A percentile compares a stretch with the other conserved stretches of the same genome.
These are phyloP conservation scores for Petaurus breviceps DNA, from an alignment of 2,113 vertebrate genomes.

Conservation along the genomic window DNA sequence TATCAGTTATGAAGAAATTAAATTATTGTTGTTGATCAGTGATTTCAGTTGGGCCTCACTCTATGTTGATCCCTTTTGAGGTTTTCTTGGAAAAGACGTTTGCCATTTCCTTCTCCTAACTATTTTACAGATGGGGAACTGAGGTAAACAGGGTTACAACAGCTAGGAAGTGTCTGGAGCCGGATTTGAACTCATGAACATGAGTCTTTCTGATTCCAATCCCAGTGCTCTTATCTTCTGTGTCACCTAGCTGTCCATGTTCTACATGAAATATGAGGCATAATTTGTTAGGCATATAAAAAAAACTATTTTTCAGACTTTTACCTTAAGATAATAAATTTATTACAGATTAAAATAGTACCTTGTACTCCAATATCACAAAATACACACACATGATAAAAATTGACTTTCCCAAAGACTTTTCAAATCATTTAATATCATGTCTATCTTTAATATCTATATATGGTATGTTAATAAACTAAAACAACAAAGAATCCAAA, in stretches of 20 bases:
- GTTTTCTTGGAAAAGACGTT: no score
- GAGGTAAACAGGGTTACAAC: no score
- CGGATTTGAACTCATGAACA: no score
- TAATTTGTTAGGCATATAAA: neutral
- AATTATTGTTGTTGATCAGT: neutral
- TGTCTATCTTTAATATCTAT: conserved; percentile 3
- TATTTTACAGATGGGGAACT: no score
- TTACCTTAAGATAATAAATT: neutral
- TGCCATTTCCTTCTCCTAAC: no score
- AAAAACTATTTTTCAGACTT: neutral
- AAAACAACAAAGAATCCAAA: conserved; percentile 6
- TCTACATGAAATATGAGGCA: neutral
- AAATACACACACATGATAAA: neutral
- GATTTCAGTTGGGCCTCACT: no score
- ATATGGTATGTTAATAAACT: neutral
- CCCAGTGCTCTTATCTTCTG: neutral
- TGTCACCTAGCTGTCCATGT: neutral
- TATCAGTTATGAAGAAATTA: neutral
- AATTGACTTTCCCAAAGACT: neutral
- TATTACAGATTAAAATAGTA: neutral
- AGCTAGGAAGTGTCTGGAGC: no score
- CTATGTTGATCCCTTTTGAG: no score
- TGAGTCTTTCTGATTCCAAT: neutral
- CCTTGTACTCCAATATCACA: neutral
- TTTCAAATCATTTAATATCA: conserved; percentile 10